Evolutionary conservation across 2,888 invertebrate species (phyloP).

Genomic region (Drosophila melanocephala): DNA sequence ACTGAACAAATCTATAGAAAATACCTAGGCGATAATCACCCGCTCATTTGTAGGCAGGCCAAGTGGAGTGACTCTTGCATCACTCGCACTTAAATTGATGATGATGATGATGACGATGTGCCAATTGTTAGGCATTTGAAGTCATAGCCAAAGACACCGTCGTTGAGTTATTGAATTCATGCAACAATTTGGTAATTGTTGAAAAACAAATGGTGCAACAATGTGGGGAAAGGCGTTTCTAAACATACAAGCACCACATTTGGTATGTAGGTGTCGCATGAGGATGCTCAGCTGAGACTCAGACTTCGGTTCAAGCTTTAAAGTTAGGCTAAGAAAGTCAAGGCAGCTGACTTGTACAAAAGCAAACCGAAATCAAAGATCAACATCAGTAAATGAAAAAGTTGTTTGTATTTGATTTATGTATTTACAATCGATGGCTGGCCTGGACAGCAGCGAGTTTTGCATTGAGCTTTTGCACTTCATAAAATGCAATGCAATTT

Average conservation of each 20-base stretch:
- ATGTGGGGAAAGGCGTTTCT: constrained; percentile 46
- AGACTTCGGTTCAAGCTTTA: not conserved
- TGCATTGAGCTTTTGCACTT: constrained; percentile 54
- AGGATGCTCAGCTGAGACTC: constrained; percentile 19
- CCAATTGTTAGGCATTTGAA: constrained; percentile 61
- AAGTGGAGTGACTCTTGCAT: constrained; percentile 65
- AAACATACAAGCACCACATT: constrained; percentile 9
- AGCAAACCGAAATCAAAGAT: constrained; percentile 23
- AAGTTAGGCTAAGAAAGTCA: constrained; percentile 67
- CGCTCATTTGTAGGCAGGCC: constrained; percentile 70
- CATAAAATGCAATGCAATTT: constrained; percentile 37
- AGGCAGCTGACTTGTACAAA: constrained; percentile 61
- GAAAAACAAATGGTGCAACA: constrained; percentile 11
- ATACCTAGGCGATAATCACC: constrained; percentile 53
- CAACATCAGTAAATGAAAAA: constrained; percentile 51
- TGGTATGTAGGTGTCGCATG: constrained; percentile 29
- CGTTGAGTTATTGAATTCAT: constrained; percentile 59
- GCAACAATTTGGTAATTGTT: constrained; percentile 48
- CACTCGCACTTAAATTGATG: constrained; percentile 69
- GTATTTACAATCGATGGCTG: constrained; percentile 49
- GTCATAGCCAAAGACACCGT: constrained; percentile 30
- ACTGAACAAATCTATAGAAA: constrained; percentile 17
- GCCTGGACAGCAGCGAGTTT: constrained; percentile 42
- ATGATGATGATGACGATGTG: constrained; percentile 65
- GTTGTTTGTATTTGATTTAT: constrained; percentile 71